These are phyloP conservation scores for Spilosoma lubricipeda DNA, from an alignment of 2,888 invertebrate species.

Conservation along the genomic window DNA sequence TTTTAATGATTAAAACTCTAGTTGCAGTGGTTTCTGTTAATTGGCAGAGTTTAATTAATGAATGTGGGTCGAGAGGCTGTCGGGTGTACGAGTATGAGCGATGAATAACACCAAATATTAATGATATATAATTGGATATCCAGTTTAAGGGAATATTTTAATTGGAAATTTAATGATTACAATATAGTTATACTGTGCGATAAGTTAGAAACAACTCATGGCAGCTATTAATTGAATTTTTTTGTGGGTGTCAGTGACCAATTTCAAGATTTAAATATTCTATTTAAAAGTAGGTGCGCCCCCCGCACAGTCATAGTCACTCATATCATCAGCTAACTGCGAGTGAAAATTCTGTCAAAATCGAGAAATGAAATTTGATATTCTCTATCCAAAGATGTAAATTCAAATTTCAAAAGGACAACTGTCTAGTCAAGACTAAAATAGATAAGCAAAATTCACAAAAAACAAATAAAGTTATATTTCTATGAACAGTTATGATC, in stretches of 20 bases:
- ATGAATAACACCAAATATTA: not conserved
- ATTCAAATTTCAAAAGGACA: not conserved
- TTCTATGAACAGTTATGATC: slow-evolving; percentile 18
- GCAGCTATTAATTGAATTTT: too few relatives aligned
- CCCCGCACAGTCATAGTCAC: too few relatives aligned
- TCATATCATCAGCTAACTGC: too few relatives aligned
- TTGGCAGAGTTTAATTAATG: slow-evolving; percentile 1
- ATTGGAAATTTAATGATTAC: too few relatives aligned
- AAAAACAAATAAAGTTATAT: not conserved
- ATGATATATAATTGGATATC: not conserved
- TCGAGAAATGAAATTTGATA: not conserved
- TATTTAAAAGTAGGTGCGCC: too few relatives aligned
- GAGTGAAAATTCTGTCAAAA: too few relatives aligned
- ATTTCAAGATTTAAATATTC: too few relatives aligned
- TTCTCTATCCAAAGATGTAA: not conserved
- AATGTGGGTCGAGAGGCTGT: not conserved
- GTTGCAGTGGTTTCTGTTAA: not conserved
- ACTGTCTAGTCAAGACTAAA: not conserved
- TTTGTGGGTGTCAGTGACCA: too few relatives aligned
- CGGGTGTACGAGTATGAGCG: not conserved
- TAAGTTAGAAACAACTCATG: too few relatives aligned
- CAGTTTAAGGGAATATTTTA: too few relatives aligned
- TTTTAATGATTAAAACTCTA: not conserved
- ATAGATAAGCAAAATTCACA: not conserved
- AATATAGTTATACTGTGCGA: too few relatives aligned